Evolutionary conservation across 1,140 invertebrate genomes (phyloP), one percentile per base, ranked within the genome.

Genomic region (Manduca sexta): DNA sequence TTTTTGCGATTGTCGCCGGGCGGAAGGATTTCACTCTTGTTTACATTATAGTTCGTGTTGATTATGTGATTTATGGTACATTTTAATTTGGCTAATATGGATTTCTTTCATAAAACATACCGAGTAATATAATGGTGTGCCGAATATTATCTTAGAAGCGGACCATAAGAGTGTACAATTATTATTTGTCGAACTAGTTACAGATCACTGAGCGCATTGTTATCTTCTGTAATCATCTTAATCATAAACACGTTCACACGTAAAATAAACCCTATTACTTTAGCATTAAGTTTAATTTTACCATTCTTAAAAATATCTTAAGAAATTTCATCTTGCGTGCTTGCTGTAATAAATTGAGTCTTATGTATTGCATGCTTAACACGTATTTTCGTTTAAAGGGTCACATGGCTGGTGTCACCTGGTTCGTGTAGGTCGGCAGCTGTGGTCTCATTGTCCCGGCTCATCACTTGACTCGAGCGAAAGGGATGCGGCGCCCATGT

Each of bases 401-500:
- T 40, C 1, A 14, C 15, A 1, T 12, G 2, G 57, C 33, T 49
- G 40, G 60, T 66, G 60, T 82, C 79, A 78, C 79, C 79, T 78
- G 81, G 78, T 62, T 53, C 46, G 45, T 46, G 34, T 12, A 49
- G 63, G 65, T 53, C 71, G 70, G 78, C 77, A 74, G 75, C 75
- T 77, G 43, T 34, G 72, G 69, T 59, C 67, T 58, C 59, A 64
- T 78, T 84, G 80, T 81, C 64, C 67, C 52, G 51, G 51, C 64
- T 69, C 75, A 73, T 83, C 81, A 82, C 77, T 83, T 83, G 81
- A 82, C 76, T 82, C 74, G 64, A 43, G 63, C 65, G 66, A 81
- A 84, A 84, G 81, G 81, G 81, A 81, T 83, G 78, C 66, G 60
- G 54, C 62, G 60, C 56, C 59, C 74, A 72, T 83, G 79, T 73